Percentiles rank a stretch among this genome's conserved stretches.
These are phyloP conservation scores for Crocodylus rhombifer DNA, from an alignment of 2,797 vertebrate species.

Conservation along the genomic window DNA sequence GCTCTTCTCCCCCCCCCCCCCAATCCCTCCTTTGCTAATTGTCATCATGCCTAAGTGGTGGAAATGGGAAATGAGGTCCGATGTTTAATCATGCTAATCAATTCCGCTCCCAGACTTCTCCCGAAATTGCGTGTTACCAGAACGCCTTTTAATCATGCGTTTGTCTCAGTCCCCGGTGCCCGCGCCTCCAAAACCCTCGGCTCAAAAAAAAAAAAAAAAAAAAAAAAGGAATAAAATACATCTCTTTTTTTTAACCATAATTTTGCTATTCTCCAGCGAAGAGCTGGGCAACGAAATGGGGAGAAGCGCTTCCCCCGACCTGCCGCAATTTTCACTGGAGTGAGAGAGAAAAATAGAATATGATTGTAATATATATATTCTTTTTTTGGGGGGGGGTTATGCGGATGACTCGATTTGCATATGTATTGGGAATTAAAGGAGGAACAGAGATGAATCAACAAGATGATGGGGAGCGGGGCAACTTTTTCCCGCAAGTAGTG, in stretches of 20 bases:
- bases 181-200: neutral
- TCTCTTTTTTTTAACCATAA: neutral
- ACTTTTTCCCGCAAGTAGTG: neutral
- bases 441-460: neutral
- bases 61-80: neutral
- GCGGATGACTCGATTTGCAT: conserved; percentile 42
- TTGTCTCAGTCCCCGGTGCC: neutral
- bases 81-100: neutral
- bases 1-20: neutral
- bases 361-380: neutral
- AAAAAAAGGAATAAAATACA: too few species aligned
- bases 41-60: neutral
- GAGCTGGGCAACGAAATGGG: neutral
- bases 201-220: neutral
- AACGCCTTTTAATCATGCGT: neutral
- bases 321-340: neutral
- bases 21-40: neutral
- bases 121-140: neutral
- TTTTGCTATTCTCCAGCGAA: neutral
- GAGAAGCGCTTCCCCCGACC: neutral
- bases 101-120: neutral
- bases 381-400: neutral
- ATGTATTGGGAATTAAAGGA: conserved; percentile 53
- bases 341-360: neutral
- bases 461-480: neutral